These are phyloP conservation scores for Pristiophorus japonicus DNA, from an alignment of 2,113 vertebrate genomes.

Conservation along the genomic window DNA sequence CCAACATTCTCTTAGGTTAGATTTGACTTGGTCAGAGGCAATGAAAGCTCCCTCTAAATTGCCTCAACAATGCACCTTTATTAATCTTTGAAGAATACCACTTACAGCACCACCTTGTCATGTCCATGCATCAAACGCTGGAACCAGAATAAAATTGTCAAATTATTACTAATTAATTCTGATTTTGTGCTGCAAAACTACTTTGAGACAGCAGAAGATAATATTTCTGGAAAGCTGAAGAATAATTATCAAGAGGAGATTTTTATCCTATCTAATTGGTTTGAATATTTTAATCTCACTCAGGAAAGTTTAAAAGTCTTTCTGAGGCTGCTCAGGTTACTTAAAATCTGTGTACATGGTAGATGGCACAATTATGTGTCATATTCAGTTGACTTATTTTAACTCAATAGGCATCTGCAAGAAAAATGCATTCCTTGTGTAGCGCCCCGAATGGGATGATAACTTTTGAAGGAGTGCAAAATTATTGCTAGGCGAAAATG, in stretches of 20 bases:
- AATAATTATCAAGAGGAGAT: background rate
- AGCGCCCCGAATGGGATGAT: too few relatives aligned
- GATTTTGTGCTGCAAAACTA: background rate
- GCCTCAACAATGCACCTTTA: background rate
- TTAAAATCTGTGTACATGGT: background rate
- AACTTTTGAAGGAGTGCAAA: too few relatives aligned
- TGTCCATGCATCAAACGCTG: background rate
- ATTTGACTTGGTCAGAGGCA: background rate
- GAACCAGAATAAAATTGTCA: background rate
- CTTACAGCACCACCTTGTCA: background rate
- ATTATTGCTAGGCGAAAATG: too few relatives aligned
- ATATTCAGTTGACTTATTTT: background rate
- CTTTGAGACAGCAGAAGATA: background rate
- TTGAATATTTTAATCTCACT: background rate
- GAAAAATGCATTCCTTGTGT: background rate
- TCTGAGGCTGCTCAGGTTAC: background rate
- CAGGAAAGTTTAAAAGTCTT: background rate
- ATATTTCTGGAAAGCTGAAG: background rate
- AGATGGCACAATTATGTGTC: background rate
- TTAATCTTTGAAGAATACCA: background rate
- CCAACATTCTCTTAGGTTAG: background rate
- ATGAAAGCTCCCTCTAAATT: conserved; percentile 3
- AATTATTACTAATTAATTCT: background rate
- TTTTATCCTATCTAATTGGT: background rate
- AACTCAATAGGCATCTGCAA: background rate